phyloP scores from a whole-genome alignment of 2,888 invertebrate species.

The Philereme transversata region DNA sequence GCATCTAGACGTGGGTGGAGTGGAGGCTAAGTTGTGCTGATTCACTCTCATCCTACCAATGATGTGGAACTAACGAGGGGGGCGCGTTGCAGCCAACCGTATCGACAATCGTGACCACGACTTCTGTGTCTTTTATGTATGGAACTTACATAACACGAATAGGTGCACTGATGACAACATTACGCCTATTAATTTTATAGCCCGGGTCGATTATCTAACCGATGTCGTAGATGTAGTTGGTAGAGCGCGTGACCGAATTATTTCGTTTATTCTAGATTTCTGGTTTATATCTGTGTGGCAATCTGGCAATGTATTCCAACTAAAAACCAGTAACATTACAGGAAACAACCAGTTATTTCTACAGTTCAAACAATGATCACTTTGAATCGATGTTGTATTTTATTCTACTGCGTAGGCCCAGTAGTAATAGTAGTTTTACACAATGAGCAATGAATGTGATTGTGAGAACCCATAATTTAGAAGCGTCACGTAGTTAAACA shows the following conservation, averaged over 20 bases:
- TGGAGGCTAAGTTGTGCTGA: conserved; percentile 52
- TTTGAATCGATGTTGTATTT: no score
- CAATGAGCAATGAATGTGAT: conserved; percentile 9
- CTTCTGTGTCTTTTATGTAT: conserved; percentile 46
- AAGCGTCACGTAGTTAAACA: conserved; percentile 6
- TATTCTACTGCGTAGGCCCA: not conserved
- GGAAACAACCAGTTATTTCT: no score
- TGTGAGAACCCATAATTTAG: conserved; percentile 11
- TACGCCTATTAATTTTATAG: conserved; percentile 35
- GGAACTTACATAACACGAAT: conserved; percentile 49
- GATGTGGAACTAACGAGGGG: conserved; percentile 60
- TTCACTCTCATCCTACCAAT: conserved; percentile 72
- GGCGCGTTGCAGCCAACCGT: conserved; percentile 57
- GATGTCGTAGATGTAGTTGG: conserved; percentile 26
- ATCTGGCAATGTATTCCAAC: no score
- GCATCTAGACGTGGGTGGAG: conserved; percentile 39
- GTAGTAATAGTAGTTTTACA: conserved; percentile 1
- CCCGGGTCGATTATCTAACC: conserved; percentile 33
- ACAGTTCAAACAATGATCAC: no score
- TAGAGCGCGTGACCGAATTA: conserved; percentile 28
- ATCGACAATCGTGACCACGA: conserved; percentile 65
- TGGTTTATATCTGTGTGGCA: not conserved
- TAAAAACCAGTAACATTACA: no score
- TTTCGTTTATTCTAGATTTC: conserved; percentile 18
- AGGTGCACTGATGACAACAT: conserved; percentile 38